Percentiles rank a stretch among this genome's conserved stretches.
Conservation (phyloP, 2,113 vertebrate species). For the Eidolon helvum region DNA sequence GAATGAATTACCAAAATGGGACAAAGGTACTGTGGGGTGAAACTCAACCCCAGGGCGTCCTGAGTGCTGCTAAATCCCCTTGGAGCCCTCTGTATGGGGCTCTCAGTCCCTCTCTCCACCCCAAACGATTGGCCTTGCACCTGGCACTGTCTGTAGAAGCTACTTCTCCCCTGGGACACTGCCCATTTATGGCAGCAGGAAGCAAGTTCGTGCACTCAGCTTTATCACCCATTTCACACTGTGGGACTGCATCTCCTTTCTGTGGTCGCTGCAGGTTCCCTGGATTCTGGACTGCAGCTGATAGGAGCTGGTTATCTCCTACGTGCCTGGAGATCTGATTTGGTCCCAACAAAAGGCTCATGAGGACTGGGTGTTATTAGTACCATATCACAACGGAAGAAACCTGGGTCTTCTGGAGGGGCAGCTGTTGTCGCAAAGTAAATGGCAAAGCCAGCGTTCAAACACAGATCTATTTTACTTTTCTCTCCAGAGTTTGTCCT, state of each 20-base stretch:
- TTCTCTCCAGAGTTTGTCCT: background rate
- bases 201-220: background rate
- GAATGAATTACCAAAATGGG: constrained; percentile 63
- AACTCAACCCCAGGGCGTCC: constrained; percentile 56
- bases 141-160: constrained; percentile 67
- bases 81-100: constrained; percentile 28
- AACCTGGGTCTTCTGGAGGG: background rate
- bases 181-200: background rate
- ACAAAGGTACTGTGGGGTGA: constrained; percentile 70
- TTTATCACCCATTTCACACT: background rate
- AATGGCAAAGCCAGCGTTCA: background rate
- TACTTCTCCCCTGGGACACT: background rate
- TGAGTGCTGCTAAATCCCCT: constrained; percentile 58
- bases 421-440: background rate
- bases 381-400: background rate
- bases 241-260: background rate
- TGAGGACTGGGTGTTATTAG: background rate
- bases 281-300: background rate
- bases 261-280: background rate
- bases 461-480: background rate
- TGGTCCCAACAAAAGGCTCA: background rate
- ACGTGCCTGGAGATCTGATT: background rate
- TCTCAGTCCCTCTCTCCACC: constrained; percentile 4
- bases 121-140: constrained; percentile 54
- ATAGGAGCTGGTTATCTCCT: background rate